Evolutionary conservation across 2,888 invertebrate species (phyloP).

Genomic region (Prenolepis imparis): DNA sequence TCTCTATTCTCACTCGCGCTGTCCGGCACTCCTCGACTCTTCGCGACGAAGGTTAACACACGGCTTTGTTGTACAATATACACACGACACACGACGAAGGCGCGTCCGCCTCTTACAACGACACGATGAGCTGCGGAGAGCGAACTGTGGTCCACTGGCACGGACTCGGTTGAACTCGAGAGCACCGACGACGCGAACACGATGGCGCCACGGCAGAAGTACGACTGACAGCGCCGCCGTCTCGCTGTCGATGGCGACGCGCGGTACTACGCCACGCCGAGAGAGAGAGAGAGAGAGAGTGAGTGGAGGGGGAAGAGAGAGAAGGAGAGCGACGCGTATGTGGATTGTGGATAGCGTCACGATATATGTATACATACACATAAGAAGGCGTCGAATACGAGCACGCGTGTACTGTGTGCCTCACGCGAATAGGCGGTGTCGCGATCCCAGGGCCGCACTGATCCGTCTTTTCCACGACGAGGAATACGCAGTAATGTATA

Average conservation of each 20-base stretch:
- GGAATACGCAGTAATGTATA: neutral
- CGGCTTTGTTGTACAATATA: neutral
- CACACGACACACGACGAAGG: slow-evolving; percentile 28
- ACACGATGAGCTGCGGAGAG: slow-evolving; percentile 59
- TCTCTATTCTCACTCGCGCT: neutral
- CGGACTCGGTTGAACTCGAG: slow-evolving; percentile 3
- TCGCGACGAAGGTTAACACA: neutral
- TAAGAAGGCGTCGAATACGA: slow-evolving; percentile 31
- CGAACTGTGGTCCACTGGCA: slow-evolving; percentile 66
- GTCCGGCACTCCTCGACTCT: slow-evolving; percentile 22
- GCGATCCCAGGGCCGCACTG: slow-evolving; percentile 49
- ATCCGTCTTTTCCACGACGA: neutral
- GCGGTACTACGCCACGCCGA: neutral
- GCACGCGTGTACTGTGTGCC: slow-evolving; percentile 13
- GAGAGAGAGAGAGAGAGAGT: neutral
- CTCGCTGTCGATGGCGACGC: slow-evolving; percentile 54
- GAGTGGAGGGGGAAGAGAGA: neutral
- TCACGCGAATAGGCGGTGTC: slow-evolving; percentile 53
- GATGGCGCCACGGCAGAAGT: slow-evolving; percentile 69
- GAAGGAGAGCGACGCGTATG: neutral
- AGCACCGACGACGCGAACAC: slow-evolving; percentile 38
- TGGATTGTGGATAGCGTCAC: neutral
- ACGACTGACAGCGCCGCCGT: slow-evolving; percentile 59
- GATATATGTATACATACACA: neutral
- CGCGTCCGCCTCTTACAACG: slow-evolving; percentile 58